Conservation (phyloP, 2,797 vertebrate genomes). For the Hydrolagus colliei region DNA sequence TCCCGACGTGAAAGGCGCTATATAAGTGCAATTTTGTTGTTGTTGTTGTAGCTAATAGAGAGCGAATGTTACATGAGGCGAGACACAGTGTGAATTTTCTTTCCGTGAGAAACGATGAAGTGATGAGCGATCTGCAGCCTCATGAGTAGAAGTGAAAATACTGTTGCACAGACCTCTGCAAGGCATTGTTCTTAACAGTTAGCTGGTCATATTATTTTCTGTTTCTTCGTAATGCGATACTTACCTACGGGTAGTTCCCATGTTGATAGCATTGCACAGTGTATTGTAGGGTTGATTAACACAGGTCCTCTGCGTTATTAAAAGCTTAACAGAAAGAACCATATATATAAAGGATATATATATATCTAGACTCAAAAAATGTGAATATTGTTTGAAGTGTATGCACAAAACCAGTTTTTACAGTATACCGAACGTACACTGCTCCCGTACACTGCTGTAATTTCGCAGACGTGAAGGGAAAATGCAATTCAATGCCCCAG, state of each 20-base stretch:
- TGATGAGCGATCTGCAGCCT: neutral
- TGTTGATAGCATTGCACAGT: neutral
- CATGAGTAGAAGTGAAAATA: slow-evolving; percentile 10
- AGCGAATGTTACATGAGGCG: no score
- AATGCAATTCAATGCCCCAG: neutral
- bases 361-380: neutral
- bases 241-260: slow-evolving; percentile 13
- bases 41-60: no score
- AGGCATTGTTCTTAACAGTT: slow-evolving; percentile 14
- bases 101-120: neutral
- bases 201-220: neutral
- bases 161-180: neutral
- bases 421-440: no score
- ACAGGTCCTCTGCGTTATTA: slow-evolving; percentile 2
- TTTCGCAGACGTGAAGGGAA: neutral
- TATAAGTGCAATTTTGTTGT: neutral
- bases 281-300: slow-evolving; percentile 19
- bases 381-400: neutral
- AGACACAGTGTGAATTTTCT: neutral
- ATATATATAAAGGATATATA: neutral
- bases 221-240: slow-evolving; percentile 24
- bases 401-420: neutral
- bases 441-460: neutral
- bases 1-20: no score
- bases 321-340: neutral